Evolutionary conservation across 2,797 vertebrate species (phyloP).

Genomic region (Gobio occitaniae): DNA sequence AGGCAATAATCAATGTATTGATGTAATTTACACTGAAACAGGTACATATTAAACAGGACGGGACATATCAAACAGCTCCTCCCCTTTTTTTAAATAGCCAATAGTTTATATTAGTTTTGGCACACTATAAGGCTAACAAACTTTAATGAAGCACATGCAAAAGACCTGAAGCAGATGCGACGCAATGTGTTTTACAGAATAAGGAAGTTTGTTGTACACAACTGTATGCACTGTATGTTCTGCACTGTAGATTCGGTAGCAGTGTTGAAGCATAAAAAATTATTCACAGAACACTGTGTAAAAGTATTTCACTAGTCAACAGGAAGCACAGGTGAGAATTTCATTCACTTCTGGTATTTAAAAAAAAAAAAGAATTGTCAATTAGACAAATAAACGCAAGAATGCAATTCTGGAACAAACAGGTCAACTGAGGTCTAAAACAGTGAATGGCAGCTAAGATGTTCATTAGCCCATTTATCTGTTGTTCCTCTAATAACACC

Average conservation of each 20-base stretch:
- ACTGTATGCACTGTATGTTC: background rate
- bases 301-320: background rate
- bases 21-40: too few relatives aligned
- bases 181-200: background rate
- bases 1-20: too few relatives aligned
- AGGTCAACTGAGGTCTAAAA: constrained; percentile 7
- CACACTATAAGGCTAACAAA: too few relatives aligned
- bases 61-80: too few relatives aligned
- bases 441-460: constrained; percentile 5
- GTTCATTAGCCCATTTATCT: background rate
- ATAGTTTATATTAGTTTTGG: too few relatives aligned
- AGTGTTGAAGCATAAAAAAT: background rate
- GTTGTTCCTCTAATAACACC: constrained; percentile 60
- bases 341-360: background rate
- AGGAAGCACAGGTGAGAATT: background rate
- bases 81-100: too few relatives aligned
- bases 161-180: background rate
- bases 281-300: background rate
- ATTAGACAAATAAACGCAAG: background rate
- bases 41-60: too few relatives aligned
- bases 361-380: background rate
- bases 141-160: background rate
- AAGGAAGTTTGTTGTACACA: background rate
- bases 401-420: background rate
- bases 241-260: background rate